A percentile compares a stretch with the other conserved stretches of the same genome.
Conservation (phyloP, 2,113 vertebrate species). For the Plectropomus leopardus region DNA sequence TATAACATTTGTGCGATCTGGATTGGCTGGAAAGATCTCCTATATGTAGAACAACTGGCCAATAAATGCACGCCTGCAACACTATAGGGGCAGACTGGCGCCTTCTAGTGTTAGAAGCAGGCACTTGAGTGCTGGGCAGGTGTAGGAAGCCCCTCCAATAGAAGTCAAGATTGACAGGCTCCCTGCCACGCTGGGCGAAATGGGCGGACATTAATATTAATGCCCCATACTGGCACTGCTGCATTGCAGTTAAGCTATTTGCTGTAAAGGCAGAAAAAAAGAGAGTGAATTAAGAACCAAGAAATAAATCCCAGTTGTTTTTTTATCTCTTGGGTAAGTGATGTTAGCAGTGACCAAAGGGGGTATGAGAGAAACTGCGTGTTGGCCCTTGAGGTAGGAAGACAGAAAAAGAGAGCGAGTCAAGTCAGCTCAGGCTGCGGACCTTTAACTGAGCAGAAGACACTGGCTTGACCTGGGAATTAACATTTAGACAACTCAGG, state of each 20-base stretch:
- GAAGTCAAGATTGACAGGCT: constrained; percentile 78
- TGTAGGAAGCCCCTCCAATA: constrained; percentile 52
- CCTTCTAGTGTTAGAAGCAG: constrained; percentile 52
- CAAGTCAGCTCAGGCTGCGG: constrained; percentile 9
- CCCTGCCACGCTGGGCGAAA: constrained; percentile 78
- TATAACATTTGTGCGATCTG: constrained; percentile 32
- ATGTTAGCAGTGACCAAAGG: constrained; percentile 39
- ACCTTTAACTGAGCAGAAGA: constrained; percentile 29
- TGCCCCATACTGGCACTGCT: constrained; percentile 79
- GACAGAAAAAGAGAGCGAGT: constrained; percentile 17
- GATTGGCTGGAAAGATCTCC: constrained; percentile 58
- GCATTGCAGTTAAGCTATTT: constrained; percentile 83
- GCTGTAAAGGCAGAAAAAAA: constrained; percentile 74
- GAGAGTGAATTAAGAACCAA: constrained; percentile 66
- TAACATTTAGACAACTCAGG: constrained; percentile 33
- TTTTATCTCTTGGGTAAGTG: constrained; percentile 44
- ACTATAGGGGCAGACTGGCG: constrained; percentile 36
- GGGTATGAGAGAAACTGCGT: constrained; percentile 17
- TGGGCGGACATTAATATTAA: constrained; percentile 84
- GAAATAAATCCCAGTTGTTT: constrained; percentile 54
- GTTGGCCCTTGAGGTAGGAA: constrained; percentile 27
- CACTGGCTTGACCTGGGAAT: constrained; percentile 41
- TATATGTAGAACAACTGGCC: constrained; percentile 39
- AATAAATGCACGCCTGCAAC: constrained; percentile 42
- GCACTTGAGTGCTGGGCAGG: constrained; percentile 40